phyloP scores from a whole-genome alignment of 1,140 invertebrate species.

The Drosophila pruinosa region DNA sequence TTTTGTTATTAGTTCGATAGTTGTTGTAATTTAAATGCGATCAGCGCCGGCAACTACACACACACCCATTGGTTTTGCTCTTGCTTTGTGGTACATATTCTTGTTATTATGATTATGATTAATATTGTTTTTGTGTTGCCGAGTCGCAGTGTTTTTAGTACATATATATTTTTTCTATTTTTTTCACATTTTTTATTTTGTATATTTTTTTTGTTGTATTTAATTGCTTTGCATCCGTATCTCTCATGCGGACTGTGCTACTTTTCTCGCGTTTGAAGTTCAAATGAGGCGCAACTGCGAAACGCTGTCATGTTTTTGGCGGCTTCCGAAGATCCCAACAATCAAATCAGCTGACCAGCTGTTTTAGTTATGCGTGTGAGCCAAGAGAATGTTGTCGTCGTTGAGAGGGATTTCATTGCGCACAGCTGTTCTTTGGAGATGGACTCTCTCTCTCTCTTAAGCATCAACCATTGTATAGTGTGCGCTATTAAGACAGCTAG shows the following conservation, averaged over 20 bases:
- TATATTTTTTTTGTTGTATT: not conserved
- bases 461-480: conserved; percentile 1
- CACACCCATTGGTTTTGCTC: conserved; percentile 12
- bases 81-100: conserved; percentile 36
- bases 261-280: conserved; percentile 79
- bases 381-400: conserved; percentile 4
- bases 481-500: not conserved
- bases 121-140: conserved; percentile 5
- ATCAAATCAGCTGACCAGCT: conserved; percentile 47
- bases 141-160: conserved; percentile 12
- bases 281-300: conserved; percentile 74
- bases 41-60: conserved; percentile 3
- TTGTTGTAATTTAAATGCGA: not conserved
- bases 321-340: conserved; percentile 45
- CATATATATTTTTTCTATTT: not conserved
- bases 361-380: conserved; percentile 1
- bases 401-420: conserved; percentile 15
- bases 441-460: not conserved
- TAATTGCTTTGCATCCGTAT: conserved; percentile 66
- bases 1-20: not conserved
- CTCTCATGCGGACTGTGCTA: conserved; percentile 55
- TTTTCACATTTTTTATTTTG: not conserved
- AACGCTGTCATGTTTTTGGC: conserved; percentile 51
- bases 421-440: conserved; percentile 27
- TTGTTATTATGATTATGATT: conserved; percentile 30